Evolutionary conservation across 92 coral and sea anemone species (phyloP).

Genomic region (Phenganax marumi): DNA sequence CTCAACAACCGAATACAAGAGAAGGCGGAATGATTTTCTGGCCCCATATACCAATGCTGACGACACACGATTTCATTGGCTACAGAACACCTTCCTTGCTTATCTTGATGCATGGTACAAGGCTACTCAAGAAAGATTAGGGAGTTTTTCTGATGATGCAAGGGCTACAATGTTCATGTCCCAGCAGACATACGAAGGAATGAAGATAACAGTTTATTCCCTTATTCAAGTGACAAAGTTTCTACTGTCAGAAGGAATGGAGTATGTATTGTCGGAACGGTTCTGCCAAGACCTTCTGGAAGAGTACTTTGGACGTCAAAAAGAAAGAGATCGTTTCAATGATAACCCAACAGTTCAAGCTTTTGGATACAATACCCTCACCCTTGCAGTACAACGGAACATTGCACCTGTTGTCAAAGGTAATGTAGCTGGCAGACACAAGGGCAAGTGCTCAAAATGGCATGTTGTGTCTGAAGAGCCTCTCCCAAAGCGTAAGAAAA

Average conservation of each 20-base stretch:
- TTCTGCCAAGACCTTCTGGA: conserved; percentile 7
- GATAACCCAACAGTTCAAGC: not conserved
- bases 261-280: not conserved
- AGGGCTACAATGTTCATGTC: conserved; percentile 48
- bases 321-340: not conserved
- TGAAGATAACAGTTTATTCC: not conserved
- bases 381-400: not conserved
- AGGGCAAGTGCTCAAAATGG: not conserved
- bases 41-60: conserved; percentile 43
- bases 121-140: conserved; percentile 39
- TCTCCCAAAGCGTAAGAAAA: no score
- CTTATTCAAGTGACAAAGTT: conserved; percentile 4
- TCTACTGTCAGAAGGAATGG: not conserved
- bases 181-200: conserved; percentile 61
- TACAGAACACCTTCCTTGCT: conserved; percentile 31
- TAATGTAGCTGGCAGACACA: not conserved
- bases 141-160: conserved; percentile 37
- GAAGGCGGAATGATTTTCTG: conserved; percentile 31
- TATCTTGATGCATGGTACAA: conserved; percentile 52
- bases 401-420: conserved; percentile 10
- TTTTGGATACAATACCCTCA: conserved; percentile 7
- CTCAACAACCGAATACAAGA: conserved; percentile 42
- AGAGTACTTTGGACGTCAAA: not conserved
- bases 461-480: no score
- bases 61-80: conserved; percentile 41